Evolutionary conservation across 2,888 invertebrate genomes (phyloP), one percentile per base, ranked within the genome.

Genomic region (Salpingus planirostris): DNA sequence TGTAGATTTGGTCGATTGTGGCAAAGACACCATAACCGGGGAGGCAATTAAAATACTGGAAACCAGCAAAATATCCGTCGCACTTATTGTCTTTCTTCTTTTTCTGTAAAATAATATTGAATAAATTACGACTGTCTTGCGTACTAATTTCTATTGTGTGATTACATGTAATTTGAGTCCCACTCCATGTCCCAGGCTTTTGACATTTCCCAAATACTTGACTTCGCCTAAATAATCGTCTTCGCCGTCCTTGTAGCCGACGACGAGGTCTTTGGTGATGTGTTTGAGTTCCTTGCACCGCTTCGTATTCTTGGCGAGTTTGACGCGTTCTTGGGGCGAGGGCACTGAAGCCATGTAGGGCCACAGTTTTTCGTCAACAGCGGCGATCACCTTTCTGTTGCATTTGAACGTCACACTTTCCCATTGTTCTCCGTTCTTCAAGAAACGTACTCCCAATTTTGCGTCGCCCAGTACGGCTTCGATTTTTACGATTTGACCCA

Each of bases 81-180:
- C 63, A 64, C n/a, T 44, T 45, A 44, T 59, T 64, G 15, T 55
- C 50, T 31, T 45, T 47, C 34, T 49, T 55, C 40, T 55, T 59
- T 37, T 62, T 59, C 62, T 59, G 29, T 27, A 36, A 36, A 29
- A 18, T 6, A 18, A 18, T n/a, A n/a, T n/a, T n/a, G n/a, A 18
- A 8, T 18, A 18, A 18, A 18, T 18, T 6, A 18, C 5, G 8
- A 18, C 5, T 18, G 8, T 18, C 8, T 18, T 18, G 18, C 18
- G 8, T 6, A 18, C 8, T 18, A 8, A 18, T 6, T 6, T 8
- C 36, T 13, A 34, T 18, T 23, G 32, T 3, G 12, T 12, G 15
- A 59, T 65, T 62, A 75, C 75, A 67, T 71, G 60, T 47, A 76
- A 49, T 49, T 73, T 70, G 38, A 76, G 60, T 26, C 73, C 74